Conservation (phyloP, 2,888 invertebrate species). For the Hirtodrosophila duncani region DNA sequence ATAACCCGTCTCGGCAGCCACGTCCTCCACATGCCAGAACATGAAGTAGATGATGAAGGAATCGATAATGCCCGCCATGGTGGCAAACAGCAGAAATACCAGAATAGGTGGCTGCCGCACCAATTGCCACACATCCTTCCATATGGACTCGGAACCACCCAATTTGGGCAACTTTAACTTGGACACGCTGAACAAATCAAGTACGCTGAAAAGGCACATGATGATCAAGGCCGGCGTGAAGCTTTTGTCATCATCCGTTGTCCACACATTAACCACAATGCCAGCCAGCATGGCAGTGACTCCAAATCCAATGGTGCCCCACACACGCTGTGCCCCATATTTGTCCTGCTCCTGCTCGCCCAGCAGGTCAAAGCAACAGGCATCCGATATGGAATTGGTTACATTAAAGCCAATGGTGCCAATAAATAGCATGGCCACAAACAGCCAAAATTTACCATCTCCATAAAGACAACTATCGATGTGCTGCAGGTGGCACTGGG, state of each 20-base stretch:
- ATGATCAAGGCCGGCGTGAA: slow-evolving; percentile 86
- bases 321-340: slow-evolving; percentile 89
- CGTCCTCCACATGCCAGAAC: slow-evolving; percentile 90
- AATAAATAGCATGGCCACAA: slow-evolving; percentile 84
- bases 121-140: slow-evolving; percentile 83
- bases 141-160: slow-evolving; percentile 83
- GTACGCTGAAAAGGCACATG: slow-evolving; percentile 81
- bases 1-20: slow-evolving; percentile 82
- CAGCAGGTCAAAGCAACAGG: slow-evolving; percentile 92
- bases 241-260: slow-evolving; percentile 81
- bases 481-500: slow-evolving; percentile 41
- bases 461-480: slow-evolving; percentile 79
- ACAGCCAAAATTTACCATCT: slow-evolving; percentile 85
- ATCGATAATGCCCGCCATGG: slow-evolving; percentile 87
- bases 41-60: slow-evolving; percentile 90
- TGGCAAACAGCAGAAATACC: slow-evolving; percentile 85
- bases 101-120: slow-evolving; percentile 83
- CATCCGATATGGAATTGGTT: slow-evolving; percentile 91
- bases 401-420: slow-evolving; percentile 91
- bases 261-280: slow-evolving; percentile 83
- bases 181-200: slow-evolving; percentile 84
- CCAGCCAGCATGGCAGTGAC: slow-evolving; percentile 85
- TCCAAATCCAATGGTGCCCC: slow-evolving; percentile 91
- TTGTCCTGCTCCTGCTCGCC: slow-evolving; percentile 84
- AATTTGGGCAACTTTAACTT: slow-evolving; percentile 83